Percentiles rank a stretch among this genome's conserved stretches.
Conservation (phyloP, 2,888 invertebrate species). For the Cryptops parisi region DNA sequence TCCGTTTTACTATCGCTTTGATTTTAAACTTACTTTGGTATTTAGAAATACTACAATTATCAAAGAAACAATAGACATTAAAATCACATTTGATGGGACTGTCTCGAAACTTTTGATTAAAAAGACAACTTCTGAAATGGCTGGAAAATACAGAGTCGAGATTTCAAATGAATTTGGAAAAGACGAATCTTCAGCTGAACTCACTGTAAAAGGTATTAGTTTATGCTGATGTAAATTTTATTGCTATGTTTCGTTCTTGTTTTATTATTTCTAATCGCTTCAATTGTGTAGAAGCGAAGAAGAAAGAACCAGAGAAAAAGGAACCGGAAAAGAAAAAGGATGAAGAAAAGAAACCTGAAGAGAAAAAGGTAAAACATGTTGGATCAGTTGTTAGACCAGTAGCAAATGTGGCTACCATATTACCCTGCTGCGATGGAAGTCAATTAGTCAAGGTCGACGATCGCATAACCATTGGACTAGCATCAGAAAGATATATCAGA, state of each 20-base stretch:
- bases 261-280: neutral
- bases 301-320: slow-evolving; percentile 20
- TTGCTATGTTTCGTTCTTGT: neutral
- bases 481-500: slow-evolving; percentile 18
- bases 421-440: too few species aligned
- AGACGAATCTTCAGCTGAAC: slow-evolving; percentile 69
- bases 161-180: slow-evolving; percentile 83
- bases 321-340: slow-evolving; percentile 23
- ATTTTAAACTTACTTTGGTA: slow-evolving; percentile 12
- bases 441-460: too few species aligned
- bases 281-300: slow-evolving; percentile 14
- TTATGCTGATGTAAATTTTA: neutral
- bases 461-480: too few species aligned
- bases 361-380: slow-evolving; percentile 31
- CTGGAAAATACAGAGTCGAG: slow-evolving; percentile 68
- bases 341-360: slow-evolving; percentile 28
- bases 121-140: slow-evolving; percentile 54
- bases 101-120: slow-evolving; percentile 63
- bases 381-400: too few species aligned
- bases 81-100: slow-evolving; percentile 67
- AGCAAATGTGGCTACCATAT: slow-evolving; percentile 30
- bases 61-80: slow-evolving; percentile 58
- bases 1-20: too few species aligned
- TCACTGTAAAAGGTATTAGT: slow-evolving; percentile 51
- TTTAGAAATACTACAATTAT: slow-evolving; percentile 49